Percentiles rank a stretch among this genome's conserved stretches.
phyloP scores from a whole-genome alignment of 2,888 invertebrate species.

The Mystacides longicornis region DNA sequence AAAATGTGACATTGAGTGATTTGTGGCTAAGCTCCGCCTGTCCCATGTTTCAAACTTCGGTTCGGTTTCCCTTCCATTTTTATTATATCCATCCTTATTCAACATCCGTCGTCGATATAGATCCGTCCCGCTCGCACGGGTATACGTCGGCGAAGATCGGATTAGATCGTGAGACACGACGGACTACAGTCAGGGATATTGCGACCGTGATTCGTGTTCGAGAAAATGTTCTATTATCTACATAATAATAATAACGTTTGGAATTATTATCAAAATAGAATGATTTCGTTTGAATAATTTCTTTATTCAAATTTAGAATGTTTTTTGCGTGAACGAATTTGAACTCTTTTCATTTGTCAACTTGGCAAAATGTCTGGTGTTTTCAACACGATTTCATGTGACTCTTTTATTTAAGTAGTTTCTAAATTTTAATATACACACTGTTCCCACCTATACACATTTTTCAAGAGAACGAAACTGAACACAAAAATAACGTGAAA shows the following conservation, averaged over 20 bases:
- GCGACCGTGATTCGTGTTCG: constrained; percentile 11
- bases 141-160: constrained; percentile 18
- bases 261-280: not conserved
- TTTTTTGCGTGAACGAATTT: too few species aligned
- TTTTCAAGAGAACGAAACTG: too few species aligned
- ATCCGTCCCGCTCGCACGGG: constrained; percentile 11
- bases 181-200: constrained; percentile 18
- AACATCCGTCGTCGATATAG: constrained; percentile 1
- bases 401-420: too few species aligned
- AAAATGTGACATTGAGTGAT: constrained; percentile 55
- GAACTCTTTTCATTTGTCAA: too few species aligned
- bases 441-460: too few species aligned
- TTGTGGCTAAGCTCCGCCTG: constrained; percentile 55
- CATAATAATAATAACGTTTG: too few species aligned
- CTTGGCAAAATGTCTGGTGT: too few species aligned
- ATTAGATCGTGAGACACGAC: constrained; percentile 22
- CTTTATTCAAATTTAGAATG: not conserved
- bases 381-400: too few species aligned
- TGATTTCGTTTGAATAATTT: not conserved
- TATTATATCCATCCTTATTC: constrained; percentile 8
- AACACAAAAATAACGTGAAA: too few species aligned
- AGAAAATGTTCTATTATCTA: too few species aligned
- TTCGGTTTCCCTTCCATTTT: constrained; percentile 30
- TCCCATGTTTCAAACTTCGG: constrained; percentile 54
- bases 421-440: too few species aligned